phyloP scores from a whole-genome alignment of 2,888 invertebrate species.

The Herminia tarsipennalis region DNA sequence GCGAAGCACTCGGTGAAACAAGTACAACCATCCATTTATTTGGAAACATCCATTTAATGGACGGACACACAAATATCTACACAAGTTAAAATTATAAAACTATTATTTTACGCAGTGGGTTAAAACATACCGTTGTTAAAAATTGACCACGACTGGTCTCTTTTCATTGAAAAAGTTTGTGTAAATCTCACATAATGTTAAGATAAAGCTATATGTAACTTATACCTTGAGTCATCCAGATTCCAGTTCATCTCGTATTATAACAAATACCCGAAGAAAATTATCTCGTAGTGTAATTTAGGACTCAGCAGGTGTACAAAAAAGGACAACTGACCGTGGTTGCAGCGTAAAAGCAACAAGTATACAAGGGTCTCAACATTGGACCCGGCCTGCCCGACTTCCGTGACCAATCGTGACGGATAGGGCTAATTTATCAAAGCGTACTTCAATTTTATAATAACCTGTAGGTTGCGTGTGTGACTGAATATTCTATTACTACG shows the following conservation, averaged over 20 bases:
- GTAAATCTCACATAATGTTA: too few species aligned
- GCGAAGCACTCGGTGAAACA: too few species aligned
- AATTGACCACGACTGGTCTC: too few species aligned
- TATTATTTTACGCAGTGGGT: too few species aligned
- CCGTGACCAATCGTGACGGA: conserved; percentile 84
- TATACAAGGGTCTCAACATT: conserved; percentile 44
- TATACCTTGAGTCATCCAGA: conserved; percentile 1
- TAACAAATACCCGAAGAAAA: conserved; percentile 31
- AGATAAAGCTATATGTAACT: not conserved
- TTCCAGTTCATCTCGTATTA: conserved; percentile 13
- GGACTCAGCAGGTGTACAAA: conserved; percentile 36
- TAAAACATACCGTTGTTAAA: too few species aligned
- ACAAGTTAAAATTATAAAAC: too few species aligned
- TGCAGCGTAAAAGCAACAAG: conserved; percentile 42
- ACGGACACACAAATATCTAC: too few species aligned
- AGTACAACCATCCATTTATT: too few species aligned
- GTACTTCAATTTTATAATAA: conserved; percentile 81
- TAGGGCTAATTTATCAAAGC: conserved; percentile 81
- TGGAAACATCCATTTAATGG: too few species aligned
- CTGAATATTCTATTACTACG: conserved; percentile 81
- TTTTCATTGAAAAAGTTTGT: too few species aligned
- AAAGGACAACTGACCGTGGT: conserved; percentile 16
- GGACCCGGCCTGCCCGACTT: conserved; percentile 51
- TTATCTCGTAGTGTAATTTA: conserved; percentile 41
- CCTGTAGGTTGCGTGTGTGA: conserved; percentile 80